Base-by-base conservation (phyloP, 2,797 vertebrate species). In the Choloepus didactylus region DNA sequence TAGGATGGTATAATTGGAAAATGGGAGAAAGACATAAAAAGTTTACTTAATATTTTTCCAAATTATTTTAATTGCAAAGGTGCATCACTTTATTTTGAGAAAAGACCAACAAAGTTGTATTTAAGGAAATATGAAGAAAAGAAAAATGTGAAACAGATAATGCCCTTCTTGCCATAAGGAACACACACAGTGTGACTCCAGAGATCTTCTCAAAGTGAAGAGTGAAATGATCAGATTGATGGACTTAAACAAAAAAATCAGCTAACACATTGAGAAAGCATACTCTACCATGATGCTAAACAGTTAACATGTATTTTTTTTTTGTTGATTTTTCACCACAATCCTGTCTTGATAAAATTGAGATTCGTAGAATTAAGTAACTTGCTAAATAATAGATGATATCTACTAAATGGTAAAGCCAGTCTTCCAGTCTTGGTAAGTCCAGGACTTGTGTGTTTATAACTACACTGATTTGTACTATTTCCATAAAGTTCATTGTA, bases 31-130 rank as follows among this genome's bases (percentile, higher is more conserved):
- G 8, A 2, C 38, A 14, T 62, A 54, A 51, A 56, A 59, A 67
- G 27, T 62, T 91, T 75, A 72, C 12, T 87, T 81, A 23, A 1
- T 29, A 49, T 60, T 89, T 73, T 2, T 91, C n/a, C 2, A 54
- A 90, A 73, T 41, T 49, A 60, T 46, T 91, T 93, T 59, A 86
- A 54, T 80, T 87, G 29, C 14, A 89, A 87, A 49, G 16, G 41
- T 49, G 0, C 10, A 76, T 51, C 49, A 16, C n/a, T 38, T 73
- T 8, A 25, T 56, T 18, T 51, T 85, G 59, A 56, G n/a, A 72
- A 84, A 29, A 38, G 1, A 41, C 21, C 14, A 70, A 19, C 41
- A 19, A 67, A 51, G 16, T 73, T 81, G 51, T 91, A 76, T 69
- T 77, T 77, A 41, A 75, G 64, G 1, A 77, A 70, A 31, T 41